These are phyloP conservation scores for Chaenogobius annularis DNA, from an alignment of 2,113 vertebrate genomes.

Conservation along the genomic window DNA sequence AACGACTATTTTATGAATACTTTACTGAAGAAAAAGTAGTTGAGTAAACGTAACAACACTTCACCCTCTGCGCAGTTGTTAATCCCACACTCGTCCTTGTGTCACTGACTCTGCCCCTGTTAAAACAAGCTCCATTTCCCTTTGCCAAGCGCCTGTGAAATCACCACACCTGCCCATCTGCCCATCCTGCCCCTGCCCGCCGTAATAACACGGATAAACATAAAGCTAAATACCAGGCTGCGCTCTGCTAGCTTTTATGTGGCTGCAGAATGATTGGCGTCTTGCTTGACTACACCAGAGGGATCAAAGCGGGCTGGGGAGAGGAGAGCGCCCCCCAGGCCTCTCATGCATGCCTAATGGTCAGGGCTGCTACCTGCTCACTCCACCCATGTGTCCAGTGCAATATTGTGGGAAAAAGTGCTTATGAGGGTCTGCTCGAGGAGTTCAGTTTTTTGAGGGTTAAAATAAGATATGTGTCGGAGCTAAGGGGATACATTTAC, in stretches of 20 bases:
- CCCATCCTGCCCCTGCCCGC: slow-evolving; percentile 65
- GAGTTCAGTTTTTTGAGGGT: slow-evolving; percentile 30
- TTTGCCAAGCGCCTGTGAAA: slow-evolving; percentile 68
- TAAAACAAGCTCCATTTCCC: slow-evolving; percentile 61
- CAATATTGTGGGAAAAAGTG: slow-evolving; percentile 60
- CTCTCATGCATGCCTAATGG: slow-evolving; percentile 66
- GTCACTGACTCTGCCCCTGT: slow-evolving; percentile 40
- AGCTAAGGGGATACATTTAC: not conserved
- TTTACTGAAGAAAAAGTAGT: too few relatives aligned
- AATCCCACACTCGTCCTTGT: slow-evolving; percentile 38
- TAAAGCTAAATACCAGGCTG: slow-evolving; percentile 79
- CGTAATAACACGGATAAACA: slow-evolving; percentile 78
- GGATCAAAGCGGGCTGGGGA: slow-evolving; percentile 65
- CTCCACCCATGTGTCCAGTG: slow-evolving; percentile 54
- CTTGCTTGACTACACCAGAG: slow-evolving; percentile 72
- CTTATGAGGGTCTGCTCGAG: slow-evolving; percentile 49
- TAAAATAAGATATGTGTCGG: not conserved
- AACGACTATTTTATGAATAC: too few relatives aligned
- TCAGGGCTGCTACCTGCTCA: slow-evolving; percentile 51
- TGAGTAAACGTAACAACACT: too few relatives aligned
- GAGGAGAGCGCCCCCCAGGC: slow-evolving; percentile 41
- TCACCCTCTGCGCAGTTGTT: not conserved
- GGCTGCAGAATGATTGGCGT: slow-evolving; percentile 76
- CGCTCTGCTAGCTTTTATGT: slow-evolving; percentile 80
- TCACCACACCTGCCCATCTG: slow-evolving; percentile 70